phyloP scores from a whole-genome alignment of 2,888 invertebrate genomes.

The Salticus scenicus region DNA sequence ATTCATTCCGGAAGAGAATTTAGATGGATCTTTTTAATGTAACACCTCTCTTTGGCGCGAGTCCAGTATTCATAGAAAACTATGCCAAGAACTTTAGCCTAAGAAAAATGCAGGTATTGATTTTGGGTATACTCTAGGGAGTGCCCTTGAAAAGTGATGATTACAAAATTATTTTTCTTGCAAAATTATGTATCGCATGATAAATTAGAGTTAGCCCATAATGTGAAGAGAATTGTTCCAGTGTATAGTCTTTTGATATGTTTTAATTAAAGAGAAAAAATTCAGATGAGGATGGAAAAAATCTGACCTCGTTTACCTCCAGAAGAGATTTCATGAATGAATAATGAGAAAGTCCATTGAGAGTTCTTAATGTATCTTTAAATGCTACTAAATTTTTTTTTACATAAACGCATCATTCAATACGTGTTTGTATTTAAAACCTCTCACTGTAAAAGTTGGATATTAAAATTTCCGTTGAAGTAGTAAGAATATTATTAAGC shows the following conservation, averaged over 20 bases:
- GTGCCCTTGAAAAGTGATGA: slow-evolving; percentile 38
- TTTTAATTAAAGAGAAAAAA: background rate
- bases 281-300: background rate
- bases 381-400: too few relatives aligned
- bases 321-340: too few relatives aligned
- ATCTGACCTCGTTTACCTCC: background rate
- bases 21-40: slow-evolving; percentile 8
- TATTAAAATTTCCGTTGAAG: too few relatives aligned
- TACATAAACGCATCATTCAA: too few relatives aligned
- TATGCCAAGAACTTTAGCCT: slow-evolving; percentile 47
- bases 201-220: background rate
- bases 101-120: slow-evolving; percentile 59
- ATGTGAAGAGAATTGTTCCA: background rate
- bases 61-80: slow-evolving; percentile 50
- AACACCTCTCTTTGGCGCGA: slow-evolving; percentile 35
- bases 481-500: too few relatives aligned
- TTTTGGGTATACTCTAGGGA: slow-evolving; percentile 38
- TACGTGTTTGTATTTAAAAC: too few relatives aligned
- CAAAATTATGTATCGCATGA: background rate
- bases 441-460: too few relatives aligned
- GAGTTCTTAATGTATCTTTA: too few relatives aligned
- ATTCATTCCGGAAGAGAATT: background rate
- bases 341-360: too few relatives aligned
- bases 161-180: slow-evolving; percentile 26
- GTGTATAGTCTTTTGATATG: background rate